These are phyloP conservation scores for Drosophila mimetica DNA, from an alignment of 2,888 invertebrate species.

Conservation along the genomic window DNA sequence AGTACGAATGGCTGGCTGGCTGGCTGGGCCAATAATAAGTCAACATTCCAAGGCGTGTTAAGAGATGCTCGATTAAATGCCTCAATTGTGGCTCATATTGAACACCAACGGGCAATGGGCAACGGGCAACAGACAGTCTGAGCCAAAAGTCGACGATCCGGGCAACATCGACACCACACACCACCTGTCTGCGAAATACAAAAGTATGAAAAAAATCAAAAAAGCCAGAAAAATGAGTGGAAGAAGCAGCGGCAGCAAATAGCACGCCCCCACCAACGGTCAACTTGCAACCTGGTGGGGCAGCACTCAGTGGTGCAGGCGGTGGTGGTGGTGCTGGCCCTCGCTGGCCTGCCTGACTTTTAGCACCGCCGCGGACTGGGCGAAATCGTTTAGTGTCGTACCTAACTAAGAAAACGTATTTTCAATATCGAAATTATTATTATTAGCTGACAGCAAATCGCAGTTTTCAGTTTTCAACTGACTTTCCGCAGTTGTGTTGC, in stretches of 20 bases:
- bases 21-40: constrained; percentile 79
- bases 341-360: constrained; percentile 70
- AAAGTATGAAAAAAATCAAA: not conserved
- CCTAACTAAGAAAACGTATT: constrained; percentile 83
- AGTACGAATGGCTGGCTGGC: constrained; percentile 43
- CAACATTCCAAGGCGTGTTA: constrained; percentile 84
- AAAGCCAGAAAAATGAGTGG: constrained; percentile 27
- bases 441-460: constrained; percentile 82
- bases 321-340: constrained; percentile 20
- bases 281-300: constrained; percentile 40
- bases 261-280: constrained; percentile 78
- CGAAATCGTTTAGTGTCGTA: constrained; percentile 82
- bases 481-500: constrained; percentile 49
- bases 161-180: constrained; percentile 75
- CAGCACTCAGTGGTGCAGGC: constrained; percentile 31
- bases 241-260: constrained; percentile 63
- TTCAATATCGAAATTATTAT: constrained; percentile 83
- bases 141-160: constrained; percentile 53
- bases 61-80: constrained; percentile 85
- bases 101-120: constrained; percentile 61
- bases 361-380: constrained; percentile 69
- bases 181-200: constrained; percentile 72
- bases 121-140: constrained; percentile 27
- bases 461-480: constrained; percentile 75
- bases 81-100: constrained; percentile 82